Conservation (phyloP, 2,113 vertebrate genomes). For the Ciconia boyciana region DNA sequence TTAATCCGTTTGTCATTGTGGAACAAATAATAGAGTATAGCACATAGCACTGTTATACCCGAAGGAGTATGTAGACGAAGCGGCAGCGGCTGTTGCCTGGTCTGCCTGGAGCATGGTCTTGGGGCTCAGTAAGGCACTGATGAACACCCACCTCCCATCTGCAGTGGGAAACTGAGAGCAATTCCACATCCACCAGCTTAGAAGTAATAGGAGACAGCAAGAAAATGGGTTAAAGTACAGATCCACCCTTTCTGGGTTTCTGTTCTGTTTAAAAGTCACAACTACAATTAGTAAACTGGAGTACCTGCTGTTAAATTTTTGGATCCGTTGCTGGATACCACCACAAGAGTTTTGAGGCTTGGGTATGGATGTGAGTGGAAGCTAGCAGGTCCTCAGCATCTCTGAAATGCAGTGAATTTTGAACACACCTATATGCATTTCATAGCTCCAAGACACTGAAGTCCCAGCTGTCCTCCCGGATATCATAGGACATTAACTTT, state of each 20-base stretch:
- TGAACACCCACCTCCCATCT: not conserved
- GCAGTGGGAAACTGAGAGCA: not conserved
- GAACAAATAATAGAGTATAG: not conserved
- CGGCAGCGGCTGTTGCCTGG: not conserved
- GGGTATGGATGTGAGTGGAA: not conserved
- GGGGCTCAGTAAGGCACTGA: not conserved
- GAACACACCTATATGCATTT: not conserved
- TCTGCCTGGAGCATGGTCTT: not conserved
- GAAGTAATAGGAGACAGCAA: not conserved
- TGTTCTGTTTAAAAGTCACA: not conserved
- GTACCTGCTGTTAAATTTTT: not conserved
- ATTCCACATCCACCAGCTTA: not conserved
- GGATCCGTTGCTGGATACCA: not conserved
- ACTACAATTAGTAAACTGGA: not conserved
- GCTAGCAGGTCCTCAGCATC: not conserved
- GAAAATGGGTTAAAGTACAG: not conserved
- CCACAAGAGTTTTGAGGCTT: not conserved
- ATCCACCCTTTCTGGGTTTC: not conserved
- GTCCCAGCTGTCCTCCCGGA: not conserved
- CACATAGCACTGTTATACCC: not conserved
- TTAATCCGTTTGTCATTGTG: not conserved
- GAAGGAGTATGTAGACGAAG: accelerated
- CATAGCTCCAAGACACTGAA: not conserved
- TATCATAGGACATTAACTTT: not conserved
- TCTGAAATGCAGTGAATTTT: not conserved